Evolutionary conservation across 2,888 invertebrate genomes (phyloP), one percentile per base, ranked within the genome.

Genomic region (Schrankia costaestrigalis): DNA sequence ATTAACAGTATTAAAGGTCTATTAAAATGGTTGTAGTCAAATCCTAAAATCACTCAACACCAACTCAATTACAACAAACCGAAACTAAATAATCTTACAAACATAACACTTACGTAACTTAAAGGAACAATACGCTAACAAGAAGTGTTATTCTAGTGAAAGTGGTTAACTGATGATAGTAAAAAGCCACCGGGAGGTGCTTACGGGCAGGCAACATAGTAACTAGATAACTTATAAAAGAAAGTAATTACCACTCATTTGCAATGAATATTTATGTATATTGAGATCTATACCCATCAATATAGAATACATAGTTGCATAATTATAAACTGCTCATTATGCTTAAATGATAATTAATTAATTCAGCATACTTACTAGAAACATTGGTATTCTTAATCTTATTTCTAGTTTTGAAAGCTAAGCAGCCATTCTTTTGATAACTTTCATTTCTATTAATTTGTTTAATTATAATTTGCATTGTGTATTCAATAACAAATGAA

Each of bases 101-200:
- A 42, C 40, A 39, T 21, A 14, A 32, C 36, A 9, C 31, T 58
- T 53, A 46, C 40, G 46, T 35, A 59, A 59, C 39, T 40, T 35
- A 11, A 31, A 43, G 31, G 32, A 47, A 56, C 53, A 56, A 50
- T 45, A 50, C 42, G 38, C 27, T 46, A 56, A 58, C 53, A 42
- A 58, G 42, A 37, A 50, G 39, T 31, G 44, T 50, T 40, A 38
- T 41, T 50, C 29, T 38, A 46, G 56, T 57, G 59, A 57, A 57
- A 57, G 57, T n/a, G n/a, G n/a, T 55, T 11, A 33, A 13, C 41
- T 35, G 46, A 42, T 50, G 56, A 58, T 56, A 47, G 46, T 26
- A 41, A 29, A 41, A 35, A 49, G 46, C 49, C 40, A 45, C 45
- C 36, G 44, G 35, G 38, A 35, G 28, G 38, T 49, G 53, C 44